A percentile compares a stretch with the other conserved stretches of the same genome.
phyloP scores from a whole-genome alignment of 2,797 vertebrate genomes.

The Syngnathus rostellatus region DNA sequence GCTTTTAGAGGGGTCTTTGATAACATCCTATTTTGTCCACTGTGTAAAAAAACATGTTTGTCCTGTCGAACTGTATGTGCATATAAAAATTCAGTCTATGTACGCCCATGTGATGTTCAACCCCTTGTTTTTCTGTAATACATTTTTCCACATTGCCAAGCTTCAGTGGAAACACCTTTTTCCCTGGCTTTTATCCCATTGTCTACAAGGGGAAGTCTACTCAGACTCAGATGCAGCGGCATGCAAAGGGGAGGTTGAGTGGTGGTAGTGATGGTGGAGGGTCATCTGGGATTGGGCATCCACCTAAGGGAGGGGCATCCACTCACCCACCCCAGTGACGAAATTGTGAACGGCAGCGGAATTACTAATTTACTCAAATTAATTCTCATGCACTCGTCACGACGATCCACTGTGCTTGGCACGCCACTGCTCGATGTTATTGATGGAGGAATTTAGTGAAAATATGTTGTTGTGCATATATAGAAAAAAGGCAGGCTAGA shows the following conservation, averaged over 20 bases:
- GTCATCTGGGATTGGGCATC: too few species aligned
- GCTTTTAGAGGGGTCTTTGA: constrained; percentile 55
- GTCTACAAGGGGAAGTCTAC: constrained; percentile 41
- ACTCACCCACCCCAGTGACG: too few species aligned
- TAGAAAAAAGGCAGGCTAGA: constrained; percentile 34
- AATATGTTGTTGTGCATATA: constrained; percentile 27
- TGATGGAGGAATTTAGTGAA: constrained; percentile 36
- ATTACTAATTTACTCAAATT: too few species aligned
- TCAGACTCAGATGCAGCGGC: constrained; percentile 2
- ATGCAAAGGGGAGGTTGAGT: too few species aligned
- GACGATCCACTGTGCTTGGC: too few species aligned
- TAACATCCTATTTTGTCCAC: constrained; percentile 40
- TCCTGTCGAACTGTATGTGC: constrained; percentile 16
- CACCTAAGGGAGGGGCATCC: too few species aligned
- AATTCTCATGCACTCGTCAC: too few species aligned
- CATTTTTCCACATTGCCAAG: constrained; percentile 15
- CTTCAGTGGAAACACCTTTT: constrained; percentile 39
- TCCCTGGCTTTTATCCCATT: constrained; percentile 54
- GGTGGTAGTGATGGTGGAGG: too few species aligned
- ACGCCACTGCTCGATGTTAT: constrained; percentile 17
- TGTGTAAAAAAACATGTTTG: constrained; percentile 31
- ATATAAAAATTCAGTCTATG: constrained; percentile 13
- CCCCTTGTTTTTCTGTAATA: constrained; percentile 15
- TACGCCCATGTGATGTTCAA: constrained; percentile 28
- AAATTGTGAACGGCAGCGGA: too few species aligned